phyloP scores from a whole-genome alignment of 2,113 vertebrate species.

The Anarhynchus alexandrinus region DNA sequence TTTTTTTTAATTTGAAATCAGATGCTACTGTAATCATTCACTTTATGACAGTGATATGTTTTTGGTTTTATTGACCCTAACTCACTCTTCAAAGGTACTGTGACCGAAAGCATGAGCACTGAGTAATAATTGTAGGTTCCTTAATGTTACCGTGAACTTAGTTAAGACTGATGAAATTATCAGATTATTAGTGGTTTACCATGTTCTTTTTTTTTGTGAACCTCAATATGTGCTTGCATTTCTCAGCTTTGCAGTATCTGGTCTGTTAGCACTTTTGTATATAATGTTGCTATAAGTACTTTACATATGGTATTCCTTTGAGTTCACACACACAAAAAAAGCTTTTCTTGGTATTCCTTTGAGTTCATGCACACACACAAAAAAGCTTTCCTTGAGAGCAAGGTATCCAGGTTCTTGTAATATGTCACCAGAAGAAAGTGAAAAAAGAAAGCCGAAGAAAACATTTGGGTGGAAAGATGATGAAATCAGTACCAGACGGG shows the following conservation, averaged over 20 bases:
- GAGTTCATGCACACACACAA: background rate
- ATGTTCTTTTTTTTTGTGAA: background rate
- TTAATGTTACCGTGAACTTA: background rate
- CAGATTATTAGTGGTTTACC: background rate
- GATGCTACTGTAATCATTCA: background rate
- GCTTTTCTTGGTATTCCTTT: background rate
- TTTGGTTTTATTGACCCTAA: background rate
- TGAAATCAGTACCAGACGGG: background rate
- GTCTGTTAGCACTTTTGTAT: conserved; percentile 28
- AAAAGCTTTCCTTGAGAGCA: background rate
- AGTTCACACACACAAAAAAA: background rate
- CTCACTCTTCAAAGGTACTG: background rate
- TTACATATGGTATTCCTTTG: conserved; percentile 1
- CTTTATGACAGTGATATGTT: background rate
- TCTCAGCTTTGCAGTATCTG: background rate
- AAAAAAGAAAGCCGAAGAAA: background rate
- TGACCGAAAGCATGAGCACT: background rate
- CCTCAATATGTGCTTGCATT: background rate
- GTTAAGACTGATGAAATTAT: background rate
- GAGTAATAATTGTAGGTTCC: background rate
- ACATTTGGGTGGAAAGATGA: background rate
- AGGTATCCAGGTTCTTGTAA: background rate
- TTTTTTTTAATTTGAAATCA: background rate
- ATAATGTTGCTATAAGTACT: conserved; percentile 14
- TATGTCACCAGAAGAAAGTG: background rate